Evolutionary conservation across 2,888 invertebrate species (phyloP).

Genomic region (Gisinianus flammeolus): DNA sequence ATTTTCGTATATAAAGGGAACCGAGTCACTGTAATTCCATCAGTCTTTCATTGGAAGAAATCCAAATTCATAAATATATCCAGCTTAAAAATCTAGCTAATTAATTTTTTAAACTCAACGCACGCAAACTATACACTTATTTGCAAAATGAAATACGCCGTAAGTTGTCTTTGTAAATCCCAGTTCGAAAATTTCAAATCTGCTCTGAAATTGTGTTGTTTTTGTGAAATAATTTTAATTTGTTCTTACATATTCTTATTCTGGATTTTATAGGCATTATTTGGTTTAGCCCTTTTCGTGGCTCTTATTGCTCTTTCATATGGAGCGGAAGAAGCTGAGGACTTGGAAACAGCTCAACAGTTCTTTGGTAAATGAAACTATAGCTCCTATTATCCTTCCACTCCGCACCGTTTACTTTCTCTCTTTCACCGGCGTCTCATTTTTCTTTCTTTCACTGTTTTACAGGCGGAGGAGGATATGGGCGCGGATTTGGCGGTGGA

Average conservation of each 20-base stretch:
- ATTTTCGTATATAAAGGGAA: too few species aligned
- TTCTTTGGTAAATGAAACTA: constrained; percentile 16
- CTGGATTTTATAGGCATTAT: neutral
- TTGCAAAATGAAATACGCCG: neutral
- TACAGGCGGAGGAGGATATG: constrained; percentile 21
- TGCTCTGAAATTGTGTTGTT: neutral
- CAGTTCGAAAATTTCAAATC: neutral
- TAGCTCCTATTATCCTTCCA: too few species aligned
- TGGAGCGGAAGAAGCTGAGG: neutral
- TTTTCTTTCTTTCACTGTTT: too few species aligned
- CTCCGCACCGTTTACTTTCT: too few species aligned
- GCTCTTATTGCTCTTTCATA: neutral
- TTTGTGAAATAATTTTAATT: neutral
- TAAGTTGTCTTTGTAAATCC: neutral
- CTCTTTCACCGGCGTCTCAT: too few species aligned
- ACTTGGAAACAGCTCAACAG: constrained; percentile 9
- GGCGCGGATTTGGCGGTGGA: neutral
- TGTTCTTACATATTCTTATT: neutral
- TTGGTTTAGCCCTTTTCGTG: neutral
- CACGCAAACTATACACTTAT: neutral
- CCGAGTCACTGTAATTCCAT: too few species aligned
- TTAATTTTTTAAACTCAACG: too few species aligned
- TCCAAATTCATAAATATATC: too few species aligned
- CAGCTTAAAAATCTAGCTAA: too few species aligned
- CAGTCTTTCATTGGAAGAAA: too few species aligned